Conservation (phyloP, 2,797 vertebrate genomes). For the Lutjanus argentimaculatus region DNA sequence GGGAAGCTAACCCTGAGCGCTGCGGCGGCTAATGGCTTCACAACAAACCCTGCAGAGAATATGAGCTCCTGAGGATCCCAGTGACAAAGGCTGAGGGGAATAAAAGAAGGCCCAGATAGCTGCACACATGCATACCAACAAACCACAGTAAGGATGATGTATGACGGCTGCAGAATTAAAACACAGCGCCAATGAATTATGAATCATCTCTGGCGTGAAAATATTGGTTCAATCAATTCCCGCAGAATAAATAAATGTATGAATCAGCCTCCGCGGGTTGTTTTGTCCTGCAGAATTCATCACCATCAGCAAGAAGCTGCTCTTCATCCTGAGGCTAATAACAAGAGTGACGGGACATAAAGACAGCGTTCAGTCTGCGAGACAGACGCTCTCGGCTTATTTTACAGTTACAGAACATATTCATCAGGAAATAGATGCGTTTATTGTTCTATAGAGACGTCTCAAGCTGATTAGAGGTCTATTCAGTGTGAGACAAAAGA, state of each 20-base stretch:
- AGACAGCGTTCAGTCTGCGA: not conserved
- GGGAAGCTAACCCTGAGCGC: conserved; percentile 40
- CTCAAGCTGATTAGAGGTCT: not conserved
- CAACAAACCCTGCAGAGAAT: conserved; percentile 54
- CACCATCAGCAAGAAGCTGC: conserved; percentile 28
- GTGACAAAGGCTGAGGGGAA: conserved; percentile 36
- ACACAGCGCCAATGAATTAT: conserved; percentile 47
- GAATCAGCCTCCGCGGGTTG: conserved; percentile 12
- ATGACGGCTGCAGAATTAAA: conserved; percentile 46
- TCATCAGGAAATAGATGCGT: not conserved
- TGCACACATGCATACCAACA: conserved; percentile 39
- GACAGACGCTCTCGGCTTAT: not conserved
- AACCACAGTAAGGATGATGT: conserved; percentile 32
- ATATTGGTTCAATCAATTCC: conserved; percentile 55
- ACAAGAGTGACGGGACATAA: conserved; percentile 11
- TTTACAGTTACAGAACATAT: not conserved
- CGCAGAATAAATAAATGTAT: conserved; percentile 51
- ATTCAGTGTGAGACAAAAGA: too few relatives aligned
- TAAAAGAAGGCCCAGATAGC: conserved; percentile 11
- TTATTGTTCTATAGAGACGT: not conserved
- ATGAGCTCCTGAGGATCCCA: conserved; percentile 33
- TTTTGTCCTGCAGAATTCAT: conserved; percentile 47
- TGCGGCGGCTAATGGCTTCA: conserved; percentile 58
- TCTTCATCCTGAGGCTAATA: conserved; percentile 38
- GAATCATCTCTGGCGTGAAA: conserved; percentile 37